A percentile compares a stretch with the other conserved stretches of the same genome.
Conservation (phyloP, 2,797 vertebrate species). For the Lutra lutra region DNA sequence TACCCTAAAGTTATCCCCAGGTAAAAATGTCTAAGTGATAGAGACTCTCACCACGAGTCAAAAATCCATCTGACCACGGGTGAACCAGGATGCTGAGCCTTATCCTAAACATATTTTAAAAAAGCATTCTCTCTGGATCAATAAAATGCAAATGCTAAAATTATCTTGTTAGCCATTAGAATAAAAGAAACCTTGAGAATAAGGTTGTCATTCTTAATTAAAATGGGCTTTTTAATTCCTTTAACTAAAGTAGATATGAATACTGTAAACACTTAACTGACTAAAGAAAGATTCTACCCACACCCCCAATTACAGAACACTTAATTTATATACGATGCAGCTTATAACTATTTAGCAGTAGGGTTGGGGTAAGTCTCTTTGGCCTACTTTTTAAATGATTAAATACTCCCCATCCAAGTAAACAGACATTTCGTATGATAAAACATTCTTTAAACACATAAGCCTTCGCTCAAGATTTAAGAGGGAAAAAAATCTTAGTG, state of each 20-base stretch:
- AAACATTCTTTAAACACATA: conserved; percentile 63
- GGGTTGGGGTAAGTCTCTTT: conserved; percentile 59
- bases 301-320: conserved; percentile 45
- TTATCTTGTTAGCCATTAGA: conserved; percentile 67
- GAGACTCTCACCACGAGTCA: background rate
- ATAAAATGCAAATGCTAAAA: conserved; percentile 21
- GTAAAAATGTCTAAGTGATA: background rate
- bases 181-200: conserved; percentile 64
- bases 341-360: conserved; percentile 46
- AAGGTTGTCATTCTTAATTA: conserved; percentile 73
- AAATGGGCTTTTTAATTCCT: conserved; percentile 66
- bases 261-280: conserved; percentile 66
- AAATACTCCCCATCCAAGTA: conserved; percentile 57
- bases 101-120: background rate
- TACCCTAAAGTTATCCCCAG: background rate
- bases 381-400: conserved; percentile 71
- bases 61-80: background rate
- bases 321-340: conserved; percentile 63
- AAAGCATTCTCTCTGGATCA: conserved; percentile 44
- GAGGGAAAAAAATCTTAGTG: background rate
- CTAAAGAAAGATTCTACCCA: conserved; percentile 48
- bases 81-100: background rate
- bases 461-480: conserved; percentile 49
- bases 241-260: conserved; percentile 70
- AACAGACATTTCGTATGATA: conserved; percentile 49